Evolutionary conservation across 2,888 invertebrate species (phyloP).

Genomic region (Thalpophila matura): DNA sequence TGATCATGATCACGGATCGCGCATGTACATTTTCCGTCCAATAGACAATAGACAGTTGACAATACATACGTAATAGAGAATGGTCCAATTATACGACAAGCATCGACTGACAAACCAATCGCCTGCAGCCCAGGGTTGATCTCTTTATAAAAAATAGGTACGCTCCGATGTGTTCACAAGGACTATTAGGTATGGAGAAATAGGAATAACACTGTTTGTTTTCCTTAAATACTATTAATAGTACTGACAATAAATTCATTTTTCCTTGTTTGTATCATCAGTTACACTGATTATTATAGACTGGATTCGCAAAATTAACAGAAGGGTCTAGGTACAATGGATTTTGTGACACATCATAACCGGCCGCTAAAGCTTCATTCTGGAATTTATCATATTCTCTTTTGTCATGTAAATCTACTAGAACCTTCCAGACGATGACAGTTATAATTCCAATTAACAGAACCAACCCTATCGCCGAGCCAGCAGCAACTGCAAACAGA

Average conservation of each 20-base stretch:
- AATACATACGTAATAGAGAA: too few relatives aligned
- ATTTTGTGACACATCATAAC: conserved; percentile 72
- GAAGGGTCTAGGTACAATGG: conserved; percentile 73
- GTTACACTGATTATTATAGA: conserved; percentile 55
- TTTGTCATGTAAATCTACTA: conserved; percentile 77
- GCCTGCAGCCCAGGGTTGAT: too few relatives aligned
- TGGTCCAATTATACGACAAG: too few relatives aligned
- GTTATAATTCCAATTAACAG: conserved; percentile 81
- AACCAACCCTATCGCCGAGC: conserved; percentile 73
- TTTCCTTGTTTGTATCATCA: conserved; percentile 39
- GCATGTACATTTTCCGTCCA: too few relatives aligned
- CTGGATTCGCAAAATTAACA: conserved; percentile 73
- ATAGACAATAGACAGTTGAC: too few relatives aligned
- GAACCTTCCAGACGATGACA: conserved; percentile 78
- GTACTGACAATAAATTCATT: conserved; percentile 12
- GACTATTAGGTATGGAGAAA: background rate
- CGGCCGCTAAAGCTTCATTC: conserved; percentile 68
- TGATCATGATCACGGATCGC: too few relatives aligned
- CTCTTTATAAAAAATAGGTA: too few relatives aligned
- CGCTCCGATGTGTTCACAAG: too few relatives aligned
- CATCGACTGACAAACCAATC: too few relatives aligned
- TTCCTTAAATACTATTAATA: conserved; percentile 39
- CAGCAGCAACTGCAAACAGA: conserved; percentile 75
- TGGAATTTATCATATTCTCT: conserved; percentile 79
- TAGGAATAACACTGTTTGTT: conserved; percentile 15